Evolutionary conservation across 2,888 invertebrate species (phyloP), one percentile per base, ranked within the genome.

Genomic region (Theodoxus fluviatilis): DNA sequence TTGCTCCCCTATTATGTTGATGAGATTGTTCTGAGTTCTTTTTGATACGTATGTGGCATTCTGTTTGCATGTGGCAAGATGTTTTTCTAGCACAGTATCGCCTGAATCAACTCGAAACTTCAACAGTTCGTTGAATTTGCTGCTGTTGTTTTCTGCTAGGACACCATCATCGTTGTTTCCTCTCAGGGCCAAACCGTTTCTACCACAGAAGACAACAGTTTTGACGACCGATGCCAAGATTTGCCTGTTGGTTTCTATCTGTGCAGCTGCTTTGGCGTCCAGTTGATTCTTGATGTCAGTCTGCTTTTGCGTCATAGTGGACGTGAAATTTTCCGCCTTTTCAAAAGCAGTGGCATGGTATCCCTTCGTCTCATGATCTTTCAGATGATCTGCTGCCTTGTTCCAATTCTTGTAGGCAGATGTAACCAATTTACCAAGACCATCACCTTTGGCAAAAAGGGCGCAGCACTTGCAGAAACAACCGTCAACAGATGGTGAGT

Each of bases 11-110:
- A 70, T 69, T 9, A 74, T 28, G 18, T 43, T 49, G 1, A 78
- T 67, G 1, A 75, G 28, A 25, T 74, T 70, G 38, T 74, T 78
- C 68, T 76, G 76, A 28, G 73, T 74, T 15, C 66, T 70, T 59
- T 74, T 74, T 1, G 74, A 75, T 0, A 71, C 71, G 68, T 75
- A 75, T 28, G 57, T 73, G 3, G 31, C 71, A 33, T 65, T 35
- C 22, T 40, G 25, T 15, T 43, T 63, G 6, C 43, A 61, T 7
- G 64, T 38, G 28, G n/a, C 22, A 9, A 75, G 61, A 35, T 76
- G 75, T 9, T 69, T 33, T 47, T 33, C 61, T 18, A 76, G 49
- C 3, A 69, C 68, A 25, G 49, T 28, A 37, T 76, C 74, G 15
- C 57, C 61, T 22, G 55, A 57, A 12, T 70, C 77, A 28, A 38